Conservation (phyloP, 2,113 vertebrate genomes). For the Amphiprion percula region DNA sequence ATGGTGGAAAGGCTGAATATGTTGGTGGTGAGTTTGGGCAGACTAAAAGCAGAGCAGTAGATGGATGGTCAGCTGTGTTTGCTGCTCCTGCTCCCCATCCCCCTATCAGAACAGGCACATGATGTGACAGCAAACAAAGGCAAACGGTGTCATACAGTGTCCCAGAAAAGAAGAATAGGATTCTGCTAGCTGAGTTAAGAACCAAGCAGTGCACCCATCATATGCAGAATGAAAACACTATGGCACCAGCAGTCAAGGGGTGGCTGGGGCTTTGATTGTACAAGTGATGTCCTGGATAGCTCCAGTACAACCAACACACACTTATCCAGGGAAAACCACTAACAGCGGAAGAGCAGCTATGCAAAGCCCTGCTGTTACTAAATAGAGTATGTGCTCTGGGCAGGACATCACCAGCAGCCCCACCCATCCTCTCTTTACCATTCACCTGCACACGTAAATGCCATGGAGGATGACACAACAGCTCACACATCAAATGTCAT, state of each 20-base stretch:
- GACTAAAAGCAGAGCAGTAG: neutral
- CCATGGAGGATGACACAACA: neutral
- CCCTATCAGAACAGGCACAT: neutral
- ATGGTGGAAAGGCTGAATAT: neutral
- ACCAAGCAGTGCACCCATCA: neutral
- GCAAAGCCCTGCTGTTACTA: neutral
- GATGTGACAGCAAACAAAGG: slow-evolving; percentile 15
- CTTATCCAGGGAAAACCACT: too few species aligned
- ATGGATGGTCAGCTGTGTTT: slow-evolving; percentile 11
- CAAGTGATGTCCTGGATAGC: neutral
- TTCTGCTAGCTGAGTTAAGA: too few species aligned
- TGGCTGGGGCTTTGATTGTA: slow-evolving; percentile 27
- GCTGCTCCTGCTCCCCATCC: slow-evolving; percentile 4
- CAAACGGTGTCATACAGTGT: neutral
- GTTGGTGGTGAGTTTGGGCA: slow-evolving; percentile 1
- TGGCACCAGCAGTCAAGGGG: neutral
- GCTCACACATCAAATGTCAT: too few species aligned
- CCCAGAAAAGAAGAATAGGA: too few species aligned
- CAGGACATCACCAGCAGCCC: neutral
- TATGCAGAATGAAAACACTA: neutral
- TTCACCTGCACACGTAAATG: neutral
- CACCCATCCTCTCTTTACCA: neutral
- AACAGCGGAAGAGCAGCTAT: too few species aligned
- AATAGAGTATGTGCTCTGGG: neutral
- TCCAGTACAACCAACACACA: too few species aligned